Evolutionary conservation across 1,140 invertebrate species (phyloP), one percentile per base, ranked within the genome.

Genomic region (Lysiphlebus fabarum): DNA sequence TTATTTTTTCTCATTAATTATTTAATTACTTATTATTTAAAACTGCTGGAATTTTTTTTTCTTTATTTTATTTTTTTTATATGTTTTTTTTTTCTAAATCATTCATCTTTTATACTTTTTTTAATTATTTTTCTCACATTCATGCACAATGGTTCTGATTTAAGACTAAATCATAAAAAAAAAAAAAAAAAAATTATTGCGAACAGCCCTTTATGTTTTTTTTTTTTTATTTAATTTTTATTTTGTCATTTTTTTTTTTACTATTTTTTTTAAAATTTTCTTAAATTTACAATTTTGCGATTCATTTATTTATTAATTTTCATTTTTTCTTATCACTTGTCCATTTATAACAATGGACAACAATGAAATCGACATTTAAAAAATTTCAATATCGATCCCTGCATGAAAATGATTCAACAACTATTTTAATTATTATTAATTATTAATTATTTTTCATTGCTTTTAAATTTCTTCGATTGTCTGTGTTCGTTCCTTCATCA

Each of bases 301-400:
- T 54, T 43, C 40, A 43, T 7, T 10, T 43, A 51, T 11, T 38
- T 14, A n/a, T 12, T 7, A 51, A 38, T 12, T 34, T 37, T 2
- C 7, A 51, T 36, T 51, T 51, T 51, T 17, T 17, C 17, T 17
- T 17, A 17, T 17, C 17, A 17, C 17, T 17, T 17, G 17, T 1
- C 41, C 41, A 10, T 10, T n/a, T 2, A n/a, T 17, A 14, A 45
- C 44, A 45, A 45, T 10, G 7, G 14, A n/a, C 44, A 14, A 45
- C 44, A 7, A n/a, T n/a, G 7, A n/a, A 7, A 45, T 14, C n/a
- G 44, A 45, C 11, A 45, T 2, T 14, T 45, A 2, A 10, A 17
- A n/a, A n/a, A 10, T 7, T n/a, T 37, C 43, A 64, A 63, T 65
- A 65, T 68, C 62, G 66, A 67, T 72, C 60, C 62, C 61, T 63